Evolutionary conservation across 2,113 vertebrate species (phyloP).

Genomic region (Hippoglossus stenolepis): DNA sequence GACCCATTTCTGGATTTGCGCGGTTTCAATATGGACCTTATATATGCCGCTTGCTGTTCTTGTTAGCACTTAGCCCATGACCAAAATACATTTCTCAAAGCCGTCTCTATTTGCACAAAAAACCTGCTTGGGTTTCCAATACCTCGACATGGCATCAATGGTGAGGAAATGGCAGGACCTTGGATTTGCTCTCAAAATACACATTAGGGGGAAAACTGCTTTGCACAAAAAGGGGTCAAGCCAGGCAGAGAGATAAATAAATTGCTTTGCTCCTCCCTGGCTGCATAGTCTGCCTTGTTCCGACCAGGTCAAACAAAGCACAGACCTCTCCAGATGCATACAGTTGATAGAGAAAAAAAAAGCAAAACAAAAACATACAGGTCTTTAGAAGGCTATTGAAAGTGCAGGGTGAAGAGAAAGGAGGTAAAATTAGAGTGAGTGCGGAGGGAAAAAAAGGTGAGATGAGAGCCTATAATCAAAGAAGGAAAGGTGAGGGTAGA

Average conservation of each 20-base stretch:
- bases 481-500: slow-evolving; percentile 14
- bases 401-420: neutral
- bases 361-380: neutral
- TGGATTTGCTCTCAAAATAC: slow-evolving; percentile 59
- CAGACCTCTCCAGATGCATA: slow-evolving; percentile 31
- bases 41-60: slow-evolving; percentile 19
- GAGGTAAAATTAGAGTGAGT: neutral
- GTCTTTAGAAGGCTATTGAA: slow-evolving; percentile 15
- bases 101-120: slow-evolving; percentile 12
- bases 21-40: slow-evolving; percentile 35
- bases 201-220: slow-evolving; percentile 72
- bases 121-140: slow-evolving; percentile 7
- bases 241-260: slow-evolving; percentile 72
- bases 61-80: slow-evolving; percentile 33
- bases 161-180: slow-evolving; percentile 56
- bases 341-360: neutral
- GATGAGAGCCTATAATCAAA: slow-evolving; percentile 28
- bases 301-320: slow-evolving; percentile 56
- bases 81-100: slow-evolving; percentile 42
- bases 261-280: slow-evolving; percentile 63
- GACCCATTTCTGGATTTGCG: slow-evolving; percentile 26
- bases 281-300: slow-evolving; percentile 55
- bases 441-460: neutral
- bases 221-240: slow-evolving; percentile 69
- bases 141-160: slow-evolving; percentile 52